These are phyloP conservation scores for Epistrophe eligans DNA, from an alignment of 2,888 invertebrate species.

Conservation along the genomic window DNA sequence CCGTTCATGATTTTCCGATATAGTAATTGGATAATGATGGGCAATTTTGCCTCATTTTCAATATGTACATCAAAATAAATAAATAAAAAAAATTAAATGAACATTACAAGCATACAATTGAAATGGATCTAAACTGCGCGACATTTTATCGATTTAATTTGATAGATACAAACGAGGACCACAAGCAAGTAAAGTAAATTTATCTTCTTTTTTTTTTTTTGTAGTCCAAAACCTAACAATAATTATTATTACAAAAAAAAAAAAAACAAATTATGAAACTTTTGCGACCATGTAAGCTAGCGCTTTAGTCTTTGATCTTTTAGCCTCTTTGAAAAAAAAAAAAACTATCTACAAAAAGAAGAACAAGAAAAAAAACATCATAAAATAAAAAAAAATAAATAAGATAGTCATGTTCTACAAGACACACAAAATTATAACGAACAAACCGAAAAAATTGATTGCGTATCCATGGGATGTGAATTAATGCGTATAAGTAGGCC, in stretches of 20 bases:
- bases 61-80: not conserved
- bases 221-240: slow-evolving; percentile 16
- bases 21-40: slow-evolving; percentile 44
- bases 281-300: slow-evolving; percentile 41
- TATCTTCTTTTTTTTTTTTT: too few relatives aligned
- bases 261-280: slow-evolving; percentile 49
- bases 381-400: slow-evolving; percentile 25
- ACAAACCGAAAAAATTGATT: slow-evolving; percentile 56
- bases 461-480: slow-evolving; percentile 69
- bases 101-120: slow-evolving; percentile 25
- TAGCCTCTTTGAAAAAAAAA: slow-evolving; percentile 28
- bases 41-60: slow-evolving; percentile 12
- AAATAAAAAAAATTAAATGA: not conserved
- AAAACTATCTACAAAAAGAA: slow-evolving; percentile 16
- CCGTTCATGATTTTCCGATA: slow-evolving; percentile 57
- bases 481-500: slow-evolving; percentile 69
- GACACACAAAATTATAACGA: slow-evolving; percentile 7
- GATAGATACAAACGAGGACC: slow-evolving; percentile 40
- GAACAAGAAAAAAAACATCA: not conserved
- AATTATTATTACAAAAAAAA: slow-evolving; percentile 13
- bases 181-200: slow-evolving; percentile 10
- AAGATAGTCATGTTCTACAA: slow-evolving; percentile 36
- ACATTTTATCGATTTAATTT: slow-evolving; percentile 63
- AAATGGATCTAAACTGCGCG: slow-evolving; percentile 48
- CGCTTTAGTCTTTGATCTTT: slow-evolving; percentile 57